Evolutionary conservation across 2,113 vertebrate species (phyloP), one percentile per base, ranked within the genome.

Genomic region (Arvicanthis niloticus): DNA sequence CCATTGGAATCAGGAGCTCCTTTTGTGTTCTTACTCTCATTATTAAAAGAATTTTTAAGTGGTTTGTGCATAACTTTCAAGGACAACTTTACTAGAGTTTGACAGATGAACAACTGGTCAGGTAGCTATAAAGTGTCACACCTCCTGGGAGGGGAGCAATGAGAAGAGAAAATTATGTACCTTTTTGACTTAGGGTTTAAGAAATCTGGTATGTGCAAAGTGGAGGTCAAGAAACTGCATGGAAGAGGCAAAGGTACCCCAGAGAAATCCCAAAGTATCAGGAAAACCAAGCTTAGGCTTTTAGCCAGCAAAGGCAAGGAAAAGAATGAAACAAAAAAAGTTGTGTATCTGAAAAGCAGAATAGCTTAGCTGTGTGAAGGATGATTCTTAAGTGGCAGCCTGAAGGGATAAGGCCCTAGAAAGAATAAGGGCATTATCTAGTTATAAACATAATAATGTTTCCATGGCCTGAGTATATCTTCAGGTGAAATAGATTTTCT

Each of bases 321-420:
- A 45, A 65, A 19, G 10, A 31, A 19, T 5, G 26, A 26, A 29
- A 11, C 11, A 22, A 29, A 10, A 29, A 9, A 24, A 13, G 67
- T 68, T 68, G 13, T 67, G 65, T 15, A 68, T 68, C 31, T 68
- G 29, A 48, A 86, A 86, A 68, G 60, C 29, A 48, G 62, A 10
- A 2, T 37, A 67, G 42, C 9, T 86, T 48, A 22, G 42, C 42
- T 37, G 10, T 2, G 7, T 21, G 26, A 67, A 1, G 16, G 42
- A 34, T 31, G 9, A 4, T 67, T 9, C 4, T 45, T 48, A 86
- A 67, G 24, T 2, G 29, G 42, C 40, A 34, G 5, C 17, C 42
- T 13, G 29, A 10, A 19, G 3, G 29, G 10, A 34, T 21, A 48
- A 67, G 2, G 8, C 17, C 0, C 17, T 86, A 1, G 1, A 13